Base-by-base conservation (phyloP, 1,140 invertebrate species). In the Phymastichus coffea region DNA sequence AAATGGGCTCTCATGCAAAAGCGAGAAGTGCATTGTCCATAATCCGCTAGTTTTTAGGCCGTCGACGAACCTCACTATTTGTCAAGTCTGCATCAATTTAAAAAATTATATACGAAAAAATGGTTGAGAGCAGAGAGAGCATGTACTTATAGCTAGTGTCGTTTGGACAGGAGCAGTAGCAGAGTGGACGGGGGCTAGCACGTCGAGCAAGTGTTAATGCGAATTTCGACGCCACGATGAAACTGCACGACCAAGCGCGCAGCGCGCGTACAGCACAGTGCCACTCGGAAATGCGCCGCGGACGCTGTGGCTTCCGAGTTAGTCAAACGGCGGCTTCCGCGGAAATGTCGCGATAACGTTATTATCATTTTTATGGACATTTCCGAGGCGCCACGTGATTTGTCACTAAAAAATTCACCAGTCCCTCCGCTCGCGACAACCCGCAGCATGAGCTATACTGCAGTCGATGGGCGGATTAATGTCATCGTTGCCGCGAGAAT, bases 271-370 rank as follows among this genome's bases (percentile, higher is more conserved):
- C 2, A 12, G 10, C 12, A n/a, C n/a, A n/a, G n/a, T n/a, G n/a
- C 19, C 20, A 30, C 25, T 25, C 40, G 52, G 52, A 54, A 44
- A 54, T 54, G 43, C 20, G 40, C 38, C 23, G 23, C 28, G 9
- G 9, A 17, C 49, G 19, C 51, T 17, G 17, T 20, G 8, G 12
- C 35, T 40, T 52, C 47, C 37, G 23, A 41, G 23, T 35, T 23
- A 23, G 22, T 25, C 43, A 23, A 20, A 14, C 43, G 43, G 2
- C 23, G 26, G 26, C 28, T 33, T 33, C n/a, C 44, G 17, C 52
- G 52, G 52, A 54, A 54, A 33, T 17, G 52, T 20, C 25, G 38
- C 37, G 26, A 44, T 54, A 54, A 54, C 51, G 40, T 41, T 54
- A 44, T 54, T 54, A 54, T 54, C 52, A 33, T 54, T 54, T 54